These are phyloP conservation scores for Poecilia velifera DNA, from an alignment of 2,797 vertebrate species.

Conservation along the genomic window DNA sequence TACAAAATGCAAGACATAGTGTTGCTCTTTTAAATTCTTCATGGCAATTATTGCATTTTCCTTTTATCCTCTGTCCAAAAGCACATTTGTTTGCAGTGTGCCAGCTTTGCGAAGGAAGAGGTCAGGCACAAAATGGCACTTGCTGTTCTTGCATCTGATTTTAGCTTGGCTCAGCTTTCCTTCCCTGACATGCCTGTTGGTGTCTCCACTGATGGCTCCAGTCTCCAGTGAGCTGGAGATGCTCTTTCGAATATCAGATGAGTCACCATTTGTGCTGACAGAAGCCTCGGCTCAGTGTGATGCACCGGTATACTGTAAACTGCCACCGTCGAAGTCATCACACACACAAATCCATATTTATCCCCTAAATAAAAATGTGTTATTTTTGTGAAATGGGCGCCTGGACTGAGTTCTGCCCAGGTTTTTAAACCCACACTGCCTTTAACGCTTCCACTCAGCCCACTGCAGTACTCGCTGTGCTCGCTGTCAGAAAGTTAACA, in stretches of 20 bases:
- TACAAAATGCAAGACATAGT: neutral
- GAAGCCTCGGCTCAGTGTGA: slow-evolving; percentile 18
- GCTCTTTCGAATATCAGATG: slow-evolving; percentile 26
- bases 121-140: slow-evolving; percentile 6
- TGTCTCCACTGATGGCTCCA: slow-evolving; percentile 22
- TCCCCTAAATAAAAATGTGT: slow-evolving; percentile 6
- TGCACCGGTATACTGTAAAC: slow-evolving; percentile 12
- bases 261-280: slow-evolving; percentile 22
- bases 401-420: slow-evolving; percentile 11
- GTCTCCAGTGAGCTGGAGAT: slow-evolving; percentile 23
- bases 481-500: slow-evolving; percentile 40
- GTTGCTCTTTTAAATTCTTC: neutral
- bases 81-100: slow-evolving; percentile 2
- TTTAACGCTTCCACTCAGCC: slow-evolving; percentile 12
- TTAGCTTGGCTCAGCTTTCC: slow-evolving; percentile 35
- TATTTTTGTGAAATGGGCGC: slow-evolving; percentile 9
- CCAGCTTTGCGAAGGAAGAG: slow-evolving; percentile 4
- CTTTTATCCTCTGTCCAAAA: slow-evolving; percentile 12
- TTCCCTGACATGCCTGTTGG: slow-evolving; percentile 22
- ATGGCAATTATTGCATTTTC: neutral
- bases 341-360: slow-evolving; percentile 21
- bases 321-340: slow-evolving; percentile 7
- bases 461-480: slow-evolving; percentile 23
- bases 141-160: slow-evolving; percentile 24
- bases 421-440: slow-evolving; percentile 16